Evolutionary conservation across 1,140 invertebrate species (phyloP), one percentile per base, ranked within the genome.

Genomic region (Drosophila cardini): DNA sequence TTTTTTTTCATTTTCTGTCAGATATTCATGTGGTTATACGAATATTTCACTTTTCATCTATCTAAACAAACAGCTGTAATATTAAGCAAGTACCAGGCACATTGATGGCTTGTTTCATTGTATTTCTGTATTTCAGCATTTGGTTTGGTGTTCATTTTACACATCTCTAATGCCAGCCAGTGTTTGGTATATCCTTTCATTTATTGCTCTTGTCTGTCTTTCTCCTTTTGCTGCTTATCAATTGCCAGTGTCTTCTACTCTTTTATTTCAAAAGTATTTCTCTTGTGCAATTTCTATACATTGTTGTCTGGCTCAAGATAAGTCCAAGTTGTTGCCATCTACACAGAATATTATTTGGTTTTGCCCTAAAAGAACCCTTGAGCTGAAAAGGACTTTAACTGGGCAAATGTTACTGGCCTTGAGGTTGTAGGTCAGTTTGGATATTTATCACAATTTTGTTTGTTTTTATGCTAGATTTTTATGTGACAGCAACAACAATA

Each of bases 381-480:
- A 61, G 57, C 43, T 46, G 30, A 18, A 26, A 11, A 11, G 53
- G 16, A 56, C 32, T 38, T 16, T 48, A 63, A 63, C 53, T 34
- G 42, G 62, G 69, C 69, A 65, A 72, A 72, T 45, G 45, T 43
- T 50, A 45, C 40, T 53, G 38, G 45, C 42, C 26, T 52, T 58
- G 34, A 10, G 34, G 11, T 67, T 53, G 38, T 53, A 58, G 64
- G 46, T 60, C 56, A 55, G 18, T 53, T 46, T 40, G 42, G 21
- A 73, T 69, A 69, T 73, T 69, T 73, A 72, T 72, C 70, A 52
- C 38, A 55, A 55, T 72, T 45, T 45, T 56, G 16, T 32, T 26
- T 26, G 8, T 52, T 52, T 65, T 67, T 53, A 61, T 38, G 32
- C 9, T 46, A 67, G 13, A 60, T 68, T 72, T 67, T 72, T 65